Conservation (phyloP, 2,797 vertebrate species). For the Novumbra hubbsi region DNA sequence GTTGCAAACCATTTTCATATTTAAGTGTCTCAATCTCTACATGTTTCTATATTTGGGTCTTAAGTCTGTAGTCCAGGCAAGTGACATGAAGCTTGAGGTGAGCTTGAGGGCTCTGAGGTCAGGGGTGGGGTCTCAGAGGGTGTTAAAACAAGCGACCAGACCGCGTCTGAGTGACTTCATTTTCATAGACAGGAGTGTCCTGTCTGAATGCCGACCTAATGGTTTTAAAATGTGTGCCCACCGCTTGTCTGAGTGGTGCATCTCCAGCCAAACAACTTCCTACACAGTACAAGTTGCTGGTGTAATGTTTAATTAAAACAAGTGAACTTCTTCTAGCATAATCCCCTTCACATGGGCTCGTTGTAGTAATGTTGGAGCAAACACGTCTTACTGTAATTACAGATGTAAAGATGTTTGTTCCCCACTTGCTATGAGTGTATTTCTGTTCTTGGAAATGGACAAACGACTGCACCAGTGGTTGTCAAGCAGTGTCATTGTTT, state of each 20-base stretch:
- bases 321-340: neutral
- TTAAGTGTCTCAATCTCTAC: too few relatives aligned
- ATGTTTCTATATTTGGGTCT: neutral
- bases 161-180: neutral
- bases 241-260: neutral
- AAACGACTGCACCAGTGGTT: neutral
- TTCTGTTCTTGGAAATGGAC: neutral
- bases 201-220: neutral
- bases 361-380: neutral
- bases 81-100: neutral
- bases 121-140: neutral
- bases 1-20: too few relatives aligned
- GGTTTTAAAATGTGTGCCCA: neutral
- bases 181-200: neutral
- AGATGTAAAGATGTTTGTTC: neutral
- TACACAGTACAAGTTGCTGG: neutral
- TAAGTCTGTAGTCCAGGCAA: neutral
- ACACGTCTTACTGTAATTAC: neutral
- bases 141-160: neutral
- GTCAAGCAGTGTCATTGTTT: too few relatives aligned
- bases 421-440: neutral
- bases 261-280: neutral
- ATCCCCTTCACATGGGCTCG: neutral
- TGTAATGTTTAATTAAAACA: slow-evolving; percentile 2
- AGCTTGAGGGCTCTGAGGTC: too few relatives aligned